These are phyloP conservation scores for Xestia sexstrigata DNA, from an alignment of 2,888 invertebrate genomes.

Conservation along the genomic window DNA sequence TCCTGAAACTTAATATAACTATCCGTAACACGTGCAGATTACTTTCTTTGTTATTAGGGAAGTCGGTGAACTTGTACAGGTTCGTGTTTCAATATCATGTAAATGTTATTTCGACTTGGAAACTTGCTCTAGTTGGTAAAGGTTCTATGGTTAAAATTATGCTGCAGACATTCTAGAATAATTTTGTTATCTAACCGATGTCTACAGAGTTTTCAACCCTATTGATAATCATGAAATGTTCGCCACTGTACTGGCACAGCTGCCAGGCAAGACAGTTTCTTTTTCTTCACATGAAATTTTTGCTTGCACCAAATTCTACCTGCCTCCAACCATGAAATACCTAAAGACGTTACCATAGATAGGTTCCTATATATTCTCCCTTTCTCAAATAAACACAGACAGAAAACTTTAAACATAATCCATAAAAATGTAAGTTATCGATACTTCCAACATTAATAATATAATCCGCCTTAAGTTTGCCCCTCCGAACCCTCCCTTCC, in stretches of 20 bases:
- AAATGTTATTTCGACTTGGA: constrained; percentile 36
- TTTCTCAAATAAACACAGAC: constrained; percentile 47
- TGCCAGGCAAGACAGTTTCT: not conserved
- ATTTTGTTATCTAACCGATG: not conserved
- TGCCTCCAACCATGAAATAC: too few species aligned
- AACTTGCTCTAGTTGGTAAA: not conserved
- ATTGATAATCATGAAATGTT: not conserved
- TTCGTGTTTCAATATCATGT: constrained; percentile 61
- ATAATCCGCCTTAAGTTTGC: constrained; percentile 46
- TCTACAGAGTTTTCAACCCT: not conserved
- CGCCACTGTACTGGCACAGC: not conserved
- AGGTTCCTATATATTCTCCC: not conserved
- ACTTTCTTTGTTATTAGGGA: constrained; percentile 61
- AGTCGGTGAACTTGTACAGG: constrained; percentile 53
- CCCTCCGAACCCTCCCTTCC: constrained; percentile 43
- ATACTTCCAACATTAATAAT: constrained; percentile 57
- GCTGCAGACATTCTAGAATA: not conserved
- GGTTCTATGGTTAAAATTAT: constrained; percentile 1
- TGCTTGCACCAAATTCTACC: too few species aligned
- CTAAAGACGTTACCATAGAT: not conserved
- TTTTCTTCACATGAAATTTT: too few species aligned
- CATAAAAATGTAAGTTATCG: constrained; percentile 62
- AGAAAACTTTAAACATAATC: constrained; percentile 55
- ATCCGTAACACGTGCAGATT: constrained; percentile 53
- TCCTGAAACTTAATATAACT: constrained; percentile 53